Evolutionary conservation across 2,797 vertebrate species (phyloP).

Genomic region (Amazonetta brasiliensis): DNA sequence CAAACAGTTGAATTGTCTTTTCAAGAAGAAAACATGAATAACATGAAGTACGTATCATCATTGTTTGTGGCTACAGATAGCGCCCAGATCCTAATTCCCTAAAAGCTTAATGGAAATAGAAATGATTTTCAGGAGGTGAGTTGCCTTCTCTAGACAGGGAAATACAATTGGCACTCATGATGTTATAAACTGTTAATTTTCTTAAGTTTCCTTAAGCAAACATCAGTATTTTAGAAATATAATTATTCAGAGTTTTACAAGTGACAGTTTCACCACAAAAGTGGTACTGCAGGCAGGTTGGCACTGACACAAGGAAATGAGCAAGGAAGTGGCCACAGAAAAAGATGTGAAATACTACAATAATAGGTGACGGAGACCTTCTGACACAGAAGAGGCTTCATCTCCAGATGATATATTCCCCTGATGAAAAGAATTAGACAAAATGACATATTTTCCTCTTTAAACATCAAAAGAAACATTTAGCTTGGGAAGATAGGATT

Average conservation of each 20-base stretch:
- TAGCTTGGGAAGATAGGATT: slow-evolving; percentile 40
- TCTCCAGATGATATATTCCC: neutral
- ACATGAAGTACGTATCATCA: accelerated
- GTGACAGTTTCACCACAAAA: neutral
- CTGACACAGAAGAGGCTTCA: neutral
- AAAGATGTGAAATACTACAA: neutral
- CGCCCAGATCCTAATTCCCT: neutral
- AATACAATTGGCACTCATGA: neutral
- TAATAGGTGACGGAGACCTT: neutral
- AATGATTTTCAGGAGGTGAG: neutral
- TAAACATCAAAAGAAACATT: slow-evolving; percentile 59
- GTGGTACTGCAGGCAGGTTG: neutral
- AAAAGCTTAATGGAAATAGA: neutral
- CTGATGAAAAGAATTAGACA: slow-evolving; percentile 30
- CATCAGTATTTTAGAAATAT: neutral
- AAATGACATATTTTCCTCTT: slow-evolving; percentile 26
- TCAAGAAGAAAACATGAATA: neutral
- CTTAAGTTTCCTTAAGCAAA: neutral
- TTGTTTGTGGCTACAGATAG: neutral
- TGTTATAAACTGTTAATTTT: neutral
- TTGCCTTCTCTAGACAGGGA: neutral
- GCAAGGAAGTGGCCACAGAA: neutral
- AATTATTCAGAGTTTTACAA: neutral
- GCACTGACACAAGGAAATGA: neutral
- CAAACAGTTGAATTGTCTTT: neutral